Percentiles rank a stretch among this genome's conserved stretches.
Evolutionary conservation across 2,113 vertebrate genomes (phyloP).

Genomic region (Odobenus rosmarus): DNA sequence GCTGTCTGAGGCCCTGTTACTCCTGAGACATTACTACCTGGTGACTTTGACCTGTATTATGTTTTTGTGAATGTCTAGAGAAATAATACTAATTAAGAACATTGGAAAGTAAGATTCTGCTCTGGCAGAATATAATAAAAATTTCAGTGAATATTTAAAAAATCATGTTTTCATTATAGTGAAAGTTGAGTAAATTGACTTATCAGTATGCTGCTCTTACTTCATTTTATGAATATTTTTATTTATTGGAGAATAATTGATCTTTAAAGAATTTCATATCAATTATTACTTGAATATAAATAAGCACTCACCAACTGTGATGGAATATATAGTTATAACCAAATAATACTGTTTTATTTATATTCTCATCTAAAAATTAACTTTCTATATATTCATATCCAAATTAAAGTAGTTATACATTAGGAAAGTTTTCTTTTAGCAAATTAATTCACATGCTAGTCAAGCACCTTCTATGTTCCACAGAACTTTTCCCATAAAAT

Average conservation of each 20-base stretch:
- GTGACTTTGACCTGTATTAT: neutral
- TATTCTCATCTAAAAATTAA: constrained; percentile 9
- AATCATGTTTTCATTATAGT: neutral
- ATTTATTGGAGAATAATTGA: neutral
- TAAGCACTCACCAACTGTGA: neutral
- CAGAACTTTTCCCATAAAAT: neutral
- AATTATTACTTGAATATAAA: neutral
- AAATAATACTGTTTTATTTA: neutral
- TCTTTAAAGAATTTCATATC: neutral
- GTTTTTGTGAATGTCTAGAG: neutral
- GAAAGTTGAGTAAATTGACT: neutral
- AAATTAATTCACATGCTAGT: neutral
- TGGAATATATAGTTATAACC: neutral
- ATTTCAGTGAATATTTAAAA: neutral
- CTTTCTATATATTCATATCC: neutral
- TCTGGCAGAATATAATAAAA: neutral
- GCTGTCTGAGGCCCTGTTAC: neutral
- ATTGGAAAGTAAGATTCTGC: constrained; percentile 7
- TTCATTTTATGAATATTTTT: neutral
- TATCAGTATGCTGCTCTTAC: neutral
- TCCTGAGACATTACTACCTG: neutral
- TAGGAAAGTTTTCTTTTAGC: neutral
- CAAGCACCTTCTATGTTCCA: neutral
- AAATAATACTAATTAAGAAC: neutral
- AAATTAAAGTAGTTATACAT: neutral